These are phyloP conservation scores for Diadromus collaris DNA, from an alignment of 2,888 invertebrate species.

Conservation along the genomic window DNA sequence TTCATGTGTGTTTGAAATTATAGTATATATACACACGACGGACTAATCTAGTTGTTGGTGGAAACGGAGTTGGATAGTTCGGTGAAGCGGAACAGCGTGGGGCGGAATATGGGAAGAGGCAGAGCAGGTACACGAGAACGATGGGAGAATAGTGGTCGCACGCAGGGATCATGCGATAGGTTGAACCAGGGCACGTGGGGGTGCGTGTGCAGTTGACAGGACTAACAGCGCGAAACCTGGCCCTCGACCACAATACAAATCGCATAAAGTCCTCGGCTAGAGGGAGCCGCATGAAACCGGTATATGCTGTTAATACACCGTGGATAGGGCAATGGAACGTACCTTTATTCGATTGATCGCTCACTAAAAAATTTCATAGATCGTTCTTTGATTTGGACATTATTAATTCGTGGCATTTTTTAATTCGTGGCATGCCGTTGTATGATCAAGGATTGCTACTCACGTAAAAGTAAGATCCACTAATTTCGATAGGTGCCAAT, in stretches of 20 bases:
- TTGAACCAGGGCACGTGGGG: conserved; percentile 51
- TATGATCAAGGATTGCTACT: too few species aligned
- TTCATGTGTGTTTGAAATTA: conserved; percentile 68
- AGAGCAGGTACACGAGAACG: conserved; percentile 33
- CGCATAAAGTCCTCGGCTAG: conserved; percentile 67
- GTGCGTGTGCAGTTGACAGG: conserved; percentile 72
- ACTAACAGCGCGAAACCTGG: conserved; percentile 69
- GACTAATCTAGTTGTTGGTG: conserved; percentile 71
- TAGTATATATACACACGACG: conserved; percentile 67
- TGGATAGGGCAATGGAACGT: conserved; percentile 18
- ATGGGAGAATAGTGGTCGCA: conserved; percentile 33
- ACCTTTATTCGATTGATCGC: conserved; percentile 4
- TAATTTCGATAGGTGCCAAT: too few species aligned
- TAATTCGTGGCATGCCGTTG: too few species aligned
- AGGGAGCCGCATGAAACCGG: conserved; percentile 32
- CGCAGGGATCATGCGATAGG: conserved; percentile 51
- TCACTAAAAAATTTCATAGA: background rate
- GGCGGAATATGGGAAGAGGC: conserved; percentile 46
- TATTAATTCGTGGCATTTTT: too few species aligned
- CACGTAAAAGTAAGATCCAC: too few species aligned
- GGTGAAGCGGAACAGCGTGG: conserved; percentile 61
- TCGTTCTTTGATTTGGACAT: background rate
- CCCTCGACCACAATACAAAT: conserved; percentile 72
- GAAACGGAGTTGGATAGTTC: conserved; percentile 68
- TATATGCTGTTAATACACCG: conserved; percentile 7